Base-by-base conservation (phyloP, 1,140 invertebrate species). In the Drosophila subpulchrella region DNA sequence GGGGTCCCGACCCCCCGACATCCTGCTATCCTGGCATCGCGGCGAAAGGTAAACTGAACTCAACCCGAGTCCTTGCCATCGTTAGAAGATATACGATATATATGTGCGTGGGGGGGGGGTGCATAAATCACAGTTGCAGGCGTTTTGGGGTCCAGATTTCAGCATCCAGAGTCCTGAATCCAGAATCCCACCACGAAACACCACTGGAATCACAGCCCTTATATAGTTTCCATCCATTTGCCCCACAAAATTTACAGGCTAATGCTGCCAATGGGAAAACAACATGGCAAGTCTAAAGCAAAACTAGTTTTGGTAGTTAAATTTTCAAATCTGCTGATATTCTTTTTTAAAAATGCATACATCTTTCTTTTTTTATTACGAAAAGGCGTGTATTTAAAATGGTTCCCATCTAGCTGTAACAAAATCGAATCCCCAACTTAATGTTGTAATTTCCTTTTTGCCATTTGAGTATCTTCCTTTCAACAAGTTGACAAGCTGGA, bases 111-210 rank as follows among this genome's bases (percentile, higher is more conserved):
- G 44, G 39, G 51, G 42, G 24, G 62, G 38, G 54, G 42, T 48
- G 61, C 61, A 75, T 76, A 76, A 76, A 76, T 76, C 73, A 76
- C 73, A 76, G 73, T 54, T 59, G 61, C 73, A 66, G 38, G 46
- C 30, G 59, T 41, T 57, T 20, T 42, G 20, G 47, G 68, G 12
- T 27, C 30, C 68, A 75, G 24, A 73, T 62, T 75, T 66, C 8
- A 30, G 20, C 42, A 51, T 42, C 15, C 30, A 13, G 55, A 27
- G 17, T 17, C 24, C 53, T 4, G 36, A 20, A 56, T 56, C 5
- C 38, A 17, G 17, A 20, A 58, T 58, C 27, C 59, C 42, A 27
- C 38, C 65, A 65, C 17, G 65, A 48, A 20, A 24, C 27, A 17
- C 32, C 32, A 59, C 27, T 11, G 7, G 60, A 68, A 68, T n/a